Conservation (phyloP, 2,113 vertebrate genomes). For the Elgaria multicarinata region DNA sequence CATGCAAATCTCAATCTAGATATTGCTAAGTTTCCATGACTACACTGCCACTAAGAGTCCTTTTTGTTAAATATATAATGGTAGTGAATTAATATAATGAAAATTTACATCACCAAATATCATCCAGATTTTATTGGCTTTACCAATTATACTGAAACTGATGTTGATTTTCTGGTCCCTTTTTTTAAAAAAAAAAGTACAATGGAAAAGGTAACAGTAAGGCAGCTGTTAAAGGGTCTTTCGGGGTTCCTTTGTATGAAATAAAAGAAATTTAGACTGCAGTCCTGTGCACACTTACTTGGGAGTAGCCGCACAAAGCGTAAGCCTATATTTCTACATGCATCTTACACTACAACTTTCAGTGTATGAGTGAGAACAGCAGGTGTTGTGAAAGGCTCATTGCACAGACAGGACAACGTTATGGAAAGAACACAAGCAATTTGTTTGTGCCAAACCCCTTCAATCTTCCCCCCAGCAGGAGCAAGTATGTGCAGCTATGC, state of each 20-base stretch:
- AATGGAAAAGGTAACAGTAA: background rate
- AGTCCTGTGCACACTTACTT: background rate
- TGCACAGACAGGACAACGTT: background rate
- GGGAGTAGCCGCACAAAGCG: background rate
- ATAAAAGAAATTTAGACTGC: background rate
- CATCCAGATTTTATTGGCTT: background rate
- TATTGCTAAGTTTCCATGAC: background rate
- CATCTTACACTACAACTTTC: constrained; percentile 20
- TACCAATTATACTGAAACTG: background rate
- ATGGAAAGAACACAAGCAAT: background rate
- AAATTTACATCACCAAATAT: background rate
- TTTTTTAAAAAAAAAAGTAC: background rate
- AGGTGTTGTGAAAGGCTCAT: constrained; percentile 34
- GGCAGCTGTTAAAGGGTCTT: background rate
- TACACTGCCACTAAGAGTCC: background rate
- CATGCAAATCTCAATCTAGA: background rate
- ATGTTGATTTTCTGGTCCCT: background rate
- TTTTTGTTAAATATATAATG: background rate
- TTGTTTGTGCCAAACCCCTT: constrained; percentile 25
- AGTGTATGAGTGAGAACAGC: constrained; percentile 44
- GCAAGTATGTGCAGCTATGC: background rate
- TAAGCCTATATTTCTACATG: background rate
- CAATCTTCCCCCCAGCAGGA: constrained; percentile 28
- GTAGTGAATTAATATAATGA: background rate
- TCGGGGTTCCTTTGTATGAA: background rate